Base-by-base conservation (phyloP, 2,888 invertebrate species). In the Stenolophus ochropezus region DNA sequence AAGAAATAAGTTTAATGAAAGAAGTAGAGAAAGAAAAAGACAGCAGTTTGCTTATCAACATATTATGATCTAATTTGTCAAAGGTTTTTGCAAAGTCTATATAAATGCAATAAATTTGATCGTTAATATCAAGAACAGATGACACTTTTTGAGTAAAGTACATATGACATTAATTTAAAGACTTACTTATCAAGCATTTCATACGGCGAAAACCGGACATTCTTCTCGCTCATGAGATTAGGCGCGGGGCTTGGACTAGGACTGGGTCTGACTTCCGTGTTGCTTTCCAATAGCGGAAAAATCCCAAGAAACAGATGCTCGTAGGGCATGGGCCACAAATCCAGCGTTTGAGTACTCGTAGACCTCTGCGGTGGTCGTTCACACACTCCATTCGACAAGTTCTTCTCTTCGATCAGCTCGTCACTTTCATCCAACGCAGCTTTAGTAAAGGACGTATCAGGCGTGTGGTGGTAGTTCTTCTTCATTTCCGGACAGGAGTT, bases 221-320 rank as follows among this genome's bases (percentile, higher is more conserved):
- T 85, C 84, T 82, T 86, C 85, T 87, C 81, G 82, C 85, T 84
- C 33, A 86, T 83, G 42, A 86, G 85, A 33, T 86, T 83, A 33
- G 87, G 87, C 61, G 87, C 88, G 8, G 89, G 88, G 84, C 89
- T 88, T 11, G 88, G 88, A 18, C 87, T 86, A 2, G 88, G 87
- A 84, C 88, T 88, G 49, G 88, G 86, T 83, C 87, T 88, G 16
- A 87, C 84, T 65, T 88, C 88, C 5, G 74, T 78, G 18, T 83
- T 83, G 82, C 83, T 86, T 73, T 88, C 89, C 77, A 89, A 84
- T 77, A 91, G 90, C 5, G 90, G 91, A 85, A 93, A 92, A 84
- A 94, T 92, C 84, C 93, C 94, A n/a, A 94, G 90, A 83, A 96
- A 91, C 76, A 95, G 89, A 87, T 94, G 93, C 87, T 96, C 96